Base-by-base conservation (phyloP, 2,888 invertebrate species). In the Liposcelis brunnea region DNA sequence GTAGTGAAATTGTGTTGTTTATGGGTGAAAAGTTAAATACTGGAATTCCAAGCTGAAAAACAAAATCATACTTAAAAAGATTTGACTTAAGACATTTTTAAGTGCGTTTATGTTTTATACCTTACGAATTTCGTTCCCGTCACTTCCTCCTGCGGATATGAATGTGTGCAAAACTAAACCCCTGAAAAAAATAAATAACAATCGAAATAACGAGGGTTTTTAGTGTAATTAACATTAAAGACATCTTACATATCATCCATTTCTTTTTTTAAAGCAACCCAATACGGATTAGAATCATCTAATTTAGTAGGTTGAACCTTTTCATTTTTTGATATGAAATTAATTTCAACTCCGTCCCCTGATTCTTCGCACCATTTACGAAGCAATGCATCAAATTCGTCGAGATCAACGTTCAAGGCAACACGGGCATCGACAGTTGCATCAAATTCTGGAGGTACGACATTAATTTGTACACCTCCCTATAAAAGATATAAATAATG, bases 1-100 rank as follows among this genome's bases (percentile, higher is more conserved):
- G 70, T 2, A 84, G 69, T 2, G 89, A 75, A 0, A 78, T 80
- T 0, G 90, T 91, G 55, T 78, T 72, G 55, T 81, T 81, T 70
- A 93, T 82, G 0, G 93, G 91, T 0, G 90, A 87, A 64, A 95
- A 91, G 12, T 94, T 87, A 49, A 95, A 66, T 0, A 87, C 87
- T 2, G 84, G 83, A 45, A 84, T 71, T 10, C 85, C 87, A 33
- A 72, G 67, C 67, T 77, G 57, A 7, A 59, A 55, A 48, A 14
- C 46, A 42, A 4, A 21, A 8, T n/a, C n/a, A n/a, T n/a, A n/a
- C n/a, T n/a, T n/a, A n/a, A n/a, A n/a, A n/a, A n/a, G n/a, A n/a
- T n/a, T n/a, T n/a, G n/a, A n/a, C n/a, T n/a, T n/a, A n/a, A n/a
- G n/a, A n/a, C n/a, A n/a, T n/a, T n/a, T n/a, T n/a, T n/a, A n/a